Evolutionary conservation across 2,113 vertebrate genomes (phyloP), one percentile per base, ranked within the genome.

Genomic region (Ameiurus melas): DNA sequence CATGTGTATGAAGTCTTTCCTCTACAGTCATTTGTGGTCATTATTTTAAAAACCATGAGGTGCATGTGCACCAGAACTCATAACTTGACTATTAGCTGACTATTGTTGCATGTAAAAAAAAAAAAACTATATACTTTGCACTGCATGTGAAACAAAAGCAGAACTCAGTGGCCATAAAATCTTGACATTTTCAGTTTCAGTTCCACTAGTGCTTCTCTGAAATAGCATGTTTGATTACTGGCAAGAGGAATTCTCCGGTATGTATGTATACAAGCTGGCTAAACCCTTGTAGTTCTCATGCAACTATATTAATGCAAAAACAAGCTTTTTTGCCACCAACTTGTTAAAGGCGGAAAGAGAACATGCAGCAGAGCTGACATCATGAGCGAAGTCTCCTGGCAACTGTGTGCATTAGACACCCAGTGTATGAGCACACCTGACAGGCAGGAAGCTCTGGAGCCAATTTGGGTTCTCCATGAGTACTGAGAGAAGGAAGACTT

Each of bases 151-250:
- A 14, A 36, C 13, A 33, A 85, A 83, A 82, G 83, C 88, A 90
- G 47, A 87, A 87, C 51, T 22, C 51, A 22, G 68, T 33, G 30
- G 27, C 55, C 1, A 68, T 66, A 22, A 71, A 82, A 22, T 30
- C n/a, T 22, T 85, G 62, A 77, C 27, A 3, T 22, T 5, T 58
- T 75, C 19, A 75, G 85, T 90, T 89, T 87, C 78, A 87, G 17
- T 91, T 87, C 88, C 83, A 79, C 60, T 30, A 36, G 22, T 5
- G 43, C 27, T 57, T 36, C 43, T 85, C 78, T 87, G 55, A 68
- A 81, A 39, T 19, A 19, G 62, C 79, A 58, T 77, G 13, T 71
- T 62, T 47, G 19, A 60, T 81, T 36, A 43, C 70, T 70, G 79
- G 7, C 14, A 53, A 88, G 60, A 14, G 70, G 12, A 57, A 43